A percentile compares a stretch with the other conserved stretches of the same genome.
Evolutionary conservation across 2,888 invertebrate genomes (phyloP).

Genomic region (Tachystola acroxantha): DNA sequence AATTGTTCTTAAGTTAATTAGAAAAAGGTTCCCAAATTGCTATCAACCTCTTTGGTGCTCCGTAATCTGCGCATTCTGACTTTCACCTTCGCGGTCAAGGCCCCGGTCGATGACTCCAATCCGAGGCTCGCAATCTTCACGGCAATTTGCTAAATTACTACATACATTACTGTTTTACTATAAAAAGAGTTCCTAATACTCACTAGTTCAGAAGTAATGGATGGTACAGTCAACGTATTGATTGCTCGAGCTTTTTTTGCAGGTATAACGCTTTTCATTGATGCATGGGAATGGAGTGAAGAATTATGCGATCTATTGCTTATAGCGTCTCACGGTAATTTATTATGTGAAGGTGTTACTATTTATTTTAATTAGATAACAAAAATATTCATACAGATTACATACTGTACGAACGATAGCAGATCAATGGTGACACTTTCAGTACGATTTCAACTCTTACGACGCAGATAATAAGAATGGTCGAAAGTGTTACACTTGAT

Average conservation of each 20-base stretch:
- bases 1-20: no score
- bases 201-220: background rate
- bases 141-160: background rate
- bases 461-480: no score
- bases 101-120: conserved; percentile 41
- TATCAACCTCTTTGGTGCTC: conserved; percentile 5
- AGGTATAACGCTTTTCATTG: no score
- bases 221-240: no score
- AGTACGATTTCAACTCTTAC: no score
- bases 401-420: no score
- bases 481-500: no score
- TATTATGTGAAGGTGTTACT: background rate
- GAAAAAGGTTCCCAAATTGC: conserved; percentile 1
- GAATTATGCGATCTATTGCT: background rate
- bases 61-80: conserved; percentile 17
- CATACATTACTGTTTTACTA: conserved; percentile 18
- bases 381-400: no score
- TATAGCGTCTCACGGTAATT: background rate
- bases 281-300: background rate
- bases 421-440: no score
- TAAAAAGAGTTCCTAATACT: conserved; percentile 1
- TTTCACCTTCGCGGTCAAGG: conserved; percentile 60
- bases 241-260: no score
- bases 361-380: no score
- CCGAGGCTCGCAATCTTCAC: background rate